phyloP scores from a whole-genome alignment of 2,797 vertebrate species.

The Hydrocynus forskahlii region DNA sequence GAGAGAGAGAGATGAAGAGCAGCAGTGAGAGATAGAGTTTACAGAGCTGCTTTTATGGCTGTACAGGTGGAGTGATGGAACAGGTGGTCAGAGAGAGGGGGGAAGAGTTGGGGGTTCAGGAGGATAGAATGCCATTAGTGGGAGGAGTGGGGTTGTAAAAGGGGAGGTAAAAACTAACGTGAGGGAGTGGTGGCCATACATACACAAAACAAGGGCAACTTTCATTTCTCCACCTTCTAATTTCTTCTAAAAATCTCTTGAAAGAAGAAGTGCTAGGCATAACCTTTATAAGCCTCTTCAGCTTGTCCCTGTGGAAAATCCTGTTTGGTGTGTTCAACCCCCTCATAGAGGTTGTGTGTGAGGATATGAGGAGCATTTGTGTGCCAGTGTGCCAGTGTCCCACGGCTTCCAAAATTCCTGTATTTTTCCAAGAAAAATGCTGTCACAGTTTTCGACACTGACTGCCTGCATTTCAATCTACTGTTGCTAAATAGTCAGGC shows the following conservation, averaged over 20 bases:
- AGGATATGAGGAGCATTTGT: not conserved
- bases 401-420: not conserved
- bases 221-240: conserved; percentile 14
- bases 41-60: conserved; percentile 56
- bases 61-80: conserved; percentile 68
- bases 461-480: not conserved
- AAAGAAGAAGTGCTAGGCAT: not conserved
- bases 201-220: conserved; percentile 25
- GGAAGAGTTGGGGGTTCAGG: conserved; percentile 52
- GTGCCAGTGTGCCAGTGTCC: not conserved
- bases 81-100: conserved; percentile 65
- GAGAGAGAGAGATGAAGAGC: conserved; percentile 20
- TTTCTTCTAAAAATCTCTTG: too few species aligned
- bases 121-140: conserved; percentile 61
- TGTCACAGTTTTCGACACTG: not conserved
- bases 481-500: not conserved
- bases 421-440: conserved; percentile 6
- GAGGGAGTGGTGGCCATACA: conserved; percentile 20
- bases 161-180: conserved; percentile 52
- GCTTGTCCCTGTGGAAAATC: not conserved
- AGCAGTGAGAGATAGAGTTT: conserved; percentile 15
- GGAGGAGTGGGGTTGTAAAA: conserved; percentile 68
- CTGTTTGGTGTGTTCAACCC: not conserved
- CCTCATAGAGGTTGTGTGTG: not conserved
- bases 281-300: not conserved